Conservation (phyloP, 2,888 invertebrate species). For the Platynereis dumerilii region DNA sequence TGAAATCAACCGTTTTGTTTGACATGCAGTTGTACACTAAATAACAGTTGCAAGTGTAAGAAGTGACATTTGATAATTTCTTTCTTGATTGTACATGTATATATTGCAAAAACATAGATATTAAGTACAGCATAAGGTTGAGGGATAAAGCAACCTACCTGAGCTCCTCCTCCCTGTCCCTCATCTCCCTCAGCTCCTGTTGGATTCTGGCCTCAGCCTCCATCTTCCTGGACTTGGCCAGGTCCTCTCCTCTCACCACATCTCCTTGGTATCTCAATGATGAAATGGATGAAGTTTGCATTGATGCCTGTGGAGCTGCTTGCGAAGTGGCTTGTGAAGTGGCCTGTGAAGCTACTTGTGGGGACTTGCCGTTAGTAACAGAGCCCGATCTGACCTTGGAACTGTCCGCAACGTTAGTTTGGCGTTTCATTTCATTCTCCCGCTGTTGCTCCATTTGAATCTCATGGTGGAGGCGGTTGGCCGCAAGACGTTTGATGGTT, state of each 20-base stretch:
- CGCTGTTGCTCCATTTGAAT: slow-evolving; percentile 84
- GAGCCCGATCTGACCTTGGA: slow-evolving; percentile 23
- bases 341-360: slow-evolving; percentile 25
- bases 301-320: neutral
- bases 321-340: slow-evolving; percentile 14
- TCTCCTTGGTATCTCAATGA: no score
- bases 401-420: no score
- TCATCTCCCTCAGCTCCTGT: slow-evolving; percentile 84
- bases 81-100: no score
- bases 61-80: no score
- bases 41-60: no score
- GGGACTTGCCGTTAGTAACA: slow-evolving; percentile 19
- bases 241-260: no score
- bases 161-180: slow-evolving; percentile 80
- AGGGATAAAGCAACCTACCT: slow-evolving; percentile 69
- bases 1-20: no score
- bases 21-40: no score
- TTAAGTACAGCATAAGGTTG: no score
- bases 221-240: slow-evolving; percentile 3
- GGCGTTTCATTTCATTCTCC: slow-evolving; percentile 71
- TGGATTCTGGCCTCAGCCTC: slow-evolving; percentile 85
- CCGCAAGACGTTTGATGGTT: slow-evolving; percentile 63
- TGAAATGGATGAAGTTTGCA: no score
- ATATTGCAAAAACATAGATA: no score
- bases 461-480: slow-evolving; percentile 82